Conservation (phyloP, 2,797 vertebrate genomes). For the Bufotes viridis region DNA sequence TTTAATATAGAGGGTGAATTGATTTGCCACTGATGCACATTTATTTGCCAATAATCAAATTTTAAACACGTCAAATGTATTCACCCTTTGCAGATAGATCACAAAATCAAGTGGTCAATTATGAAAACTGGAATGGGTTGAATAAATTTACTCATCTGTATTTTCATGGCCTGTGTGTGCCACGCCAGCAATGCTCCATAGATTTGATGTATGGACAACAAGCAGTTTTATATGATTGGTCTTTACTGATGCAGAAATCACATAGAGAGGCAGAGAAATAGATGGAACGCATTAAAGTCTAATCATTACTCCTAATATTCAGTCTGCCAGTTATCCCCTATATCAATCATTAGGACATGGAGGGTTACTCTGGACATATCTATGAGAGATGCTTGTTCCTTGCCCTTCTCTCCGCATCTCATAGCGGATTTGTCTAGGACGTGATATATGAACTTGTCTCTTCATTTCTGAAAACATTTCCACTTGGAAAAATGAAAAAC, state of each 20-base stretch:
- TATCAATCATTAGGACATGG: slow-evolving; percentile 36
- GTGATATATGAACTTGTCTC: slow-evolving; percentile 22
- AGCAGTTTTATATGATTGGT: slow-evolving; percentile 11
- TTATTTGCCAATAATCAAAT: background rate
- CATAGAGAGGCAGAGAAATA: background rate
- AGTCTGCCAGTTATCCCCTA: background rate
- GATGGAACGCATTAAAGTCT: slow-evolving; percentile 13
- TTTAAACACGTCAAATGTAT: background rate
- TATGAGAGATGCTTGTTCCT: slow-evolving; percentile 15
- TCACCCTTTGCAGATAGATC: background rate
- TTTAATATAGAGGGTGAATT: no score
- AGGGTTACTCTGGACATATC: background rate
- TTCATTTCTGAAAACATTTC: background rate
- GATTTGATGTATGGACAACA: slow-evolving; percentile 16
- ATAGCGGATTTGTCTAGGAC: background rate
- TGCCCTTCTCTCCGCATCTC: background rate
- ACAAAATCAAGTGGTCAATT: background rate
- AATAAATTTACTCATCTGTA: background rate
- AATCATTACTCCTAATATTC: slow-evolving; percentile 41
- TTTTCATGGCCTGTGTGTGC: background rate
- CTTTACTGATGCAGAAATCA: slow-evolving; percentile 29
- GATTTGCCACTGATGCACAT: no score
- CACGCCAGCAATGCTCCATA: background rate
- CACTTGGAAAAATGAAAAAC: background rate
- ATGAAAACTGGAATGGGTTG: background rate